Base-by-base conservation (phyloP, 2,797 vertebrate genomes). In the Hydrocynus forskahlii region DNA sequence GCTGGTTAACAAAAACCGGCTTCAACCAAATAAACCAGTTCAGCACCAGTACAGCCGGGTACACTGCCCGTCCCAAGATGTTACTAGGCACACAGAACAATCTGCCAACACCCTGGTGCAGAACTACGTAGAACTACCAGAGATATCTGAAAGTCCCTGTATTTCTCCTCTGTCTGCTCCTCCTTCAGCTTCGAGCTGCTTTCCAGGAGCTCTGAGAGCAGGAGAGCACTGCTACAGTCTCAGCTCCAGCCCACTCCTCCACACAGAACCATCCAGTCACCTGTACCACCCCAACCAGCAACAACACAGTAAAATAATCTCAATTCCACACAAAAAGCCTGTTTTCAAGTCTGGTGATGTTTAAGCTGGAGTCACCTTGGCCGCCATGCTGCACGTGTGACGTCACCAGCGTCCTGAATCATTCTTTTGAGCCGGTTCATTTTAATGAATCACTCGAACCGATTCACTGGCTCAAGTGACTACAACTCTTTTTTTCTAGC, bases 351-450 rank as follows among this genome's bases (percentile, higher is more conserved):
- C 77, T 69, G 82, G 75, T 78, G 86, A 76, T 85, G 88, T 87
- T 87, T 63, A 91, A 89, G 90, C 93, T 89, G 93, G 96, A 97
- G 97, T 99, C 97, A 99, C 97, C 97, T 99, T 98, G 97, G 96
- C 96, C 96, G 97, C 97, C 97, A 99, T 99, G 95, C 96, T 99
- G 96, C 89, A 35, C 17, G 90, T 89, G 79, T 93, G 93, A 95
- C 93, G 95, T 95, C 93, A 95, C 92, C 86, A 75, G 88, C 77
- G 89, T 86, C 87, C 35, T 21, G 21, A 35, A 35, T 25, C 3
- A 13, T 17, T 35, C 13, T 63, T 35, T 29, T 63, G 13, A 63
- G 59, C 81, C 72, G 76, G 83, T 82, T 82, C 86, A 84, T 81
- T 75, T 55, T 76, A 0, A 64, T 54, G 23, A 14, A 4, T 76